Evolutionary conservation across 2,113 vertebrate species (phyloP).

Genomic region (Agapornis roseicollis): DNA sequence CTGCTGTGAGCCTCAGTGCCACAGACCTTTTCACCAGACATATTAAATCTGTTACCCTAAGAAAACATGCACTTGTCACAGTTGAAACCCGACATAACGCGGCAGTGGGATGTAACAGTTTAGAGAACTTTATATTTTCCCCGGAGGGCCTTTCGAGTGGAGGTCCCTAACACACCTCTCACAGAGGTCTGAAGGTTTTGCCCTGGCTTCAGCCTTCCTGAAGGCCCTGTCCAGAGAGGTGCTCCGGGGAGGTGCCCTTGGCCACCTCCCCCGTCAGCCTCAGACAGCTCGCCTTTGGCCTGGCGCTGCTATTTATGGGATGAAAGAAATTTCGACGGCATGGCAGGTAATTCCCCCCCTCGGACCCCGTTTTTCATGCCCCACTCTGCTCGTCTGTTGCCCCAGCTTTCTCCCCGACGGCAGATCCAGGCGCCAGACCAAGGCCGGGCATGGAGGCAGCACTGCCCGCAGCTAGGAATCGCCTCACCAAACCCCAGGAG

Average conservation of each 20-base stretch:
- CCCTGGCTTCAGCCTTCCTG: neutral
- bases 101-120: neutral
- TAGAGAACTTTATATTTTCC: neutral
- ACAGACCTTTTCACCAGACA: slow-evolving; percentile 35
- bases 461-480: neutral
- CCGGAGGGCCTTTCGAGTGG: neutral
- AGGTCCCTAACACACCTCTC: neutral
- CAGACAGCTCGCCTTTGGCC: neutral
- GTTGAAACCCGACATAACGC: slow-evolving; percentile 24
- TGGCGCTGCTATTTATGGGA: rapidly evolving
- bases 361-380: rapidly evolving
- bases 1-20: slow-evolving; percentile 50
- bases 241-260: neutral
- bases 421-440: neutral
- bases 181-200: neutral
- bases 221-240: neutral
- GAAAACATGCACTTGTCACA: slow-evolving; percentile 62
- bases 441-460: neutral
- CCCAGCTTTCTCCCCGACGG: neutral
- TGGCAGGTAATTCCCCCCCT: neutral
- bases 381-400: rapidly evolving
- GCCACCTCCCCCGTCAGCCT: rapidly evolving
- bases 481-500: neutral
- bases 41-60: slow-evolving; percentile 68
- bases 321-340: neutral